Conservation (phyloP, 1,140 invertebrate species). For the Pygmarrhopalites habei region DNA sequence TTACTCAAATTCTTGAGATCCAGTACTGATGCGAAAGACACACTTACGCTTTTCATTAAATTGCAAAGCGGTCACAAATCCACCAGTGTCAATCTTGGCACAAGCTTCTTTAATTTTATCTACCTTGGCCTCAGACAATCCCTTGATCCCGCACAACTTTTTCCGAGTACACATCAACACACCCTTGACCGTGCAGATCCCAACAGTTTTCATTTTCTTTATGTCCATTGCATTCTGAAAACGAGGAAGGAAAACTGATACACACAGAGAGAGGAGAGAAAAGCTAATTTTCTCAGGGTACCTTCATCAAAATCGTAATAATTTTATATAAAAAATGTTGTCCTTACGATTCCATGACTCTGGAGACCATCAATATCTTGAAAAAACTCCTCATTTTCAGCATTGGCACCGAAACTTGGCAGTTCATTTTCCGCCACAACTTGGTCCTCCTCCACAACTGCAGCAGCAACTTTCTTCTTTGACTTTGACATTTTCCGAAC, state of each 20-base stretch:
- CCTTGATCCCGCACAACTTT: slow-evolving; percentile 64
- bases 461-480: slow-evolving; percentile 22
- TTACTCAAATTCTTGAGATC: slow-evolving; percentile 66
- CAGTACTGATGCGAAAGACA: slow-evolving; percentile 65
- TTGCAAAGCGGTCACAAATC: slow-evolving; percentile 67
- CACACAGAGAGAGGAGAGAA: too few species aligned
- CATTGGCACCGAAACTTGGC: slow-evolving; percentile 26
- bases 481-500: slow-evolving; percentile 22
- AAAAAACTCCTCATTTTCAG: slow-evolving; percentile 48
- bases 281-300: too few species aligned
- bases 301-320: background rate
- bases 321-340: slow-evolving; percentile 17
- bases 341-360: slow-evolving; percentile 52
- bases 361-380: slow-evolving; percentile 52
- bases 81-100: slow-evolving; percentile 51
- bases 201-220: slow-evolving; percentile 66
- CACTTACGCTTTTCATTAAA: slow-evolving; percentile 62
- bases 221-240: slow-evolving; percentile 56
- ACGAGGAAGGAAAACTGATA: background rate
- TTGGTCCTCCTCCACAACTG: slow-evolving; percentile 3
- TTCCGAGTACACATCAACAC: slow-evolving; percentile 72
- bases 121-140: slow-evolving; percentile 71
- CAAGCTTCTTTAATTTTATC: slow-evolving; percentile 75
- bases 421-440: slow-evolving; percentile 9
- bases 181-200: slow-evolving; percentile 73